Percentiles rank a stretch among this genome's conserved stretches.
These are phyloP conservation scores for Falco peregrinus DNA, from an alignment of 2,797 vertebrate species.

Conservation along the genomic window DNA sequence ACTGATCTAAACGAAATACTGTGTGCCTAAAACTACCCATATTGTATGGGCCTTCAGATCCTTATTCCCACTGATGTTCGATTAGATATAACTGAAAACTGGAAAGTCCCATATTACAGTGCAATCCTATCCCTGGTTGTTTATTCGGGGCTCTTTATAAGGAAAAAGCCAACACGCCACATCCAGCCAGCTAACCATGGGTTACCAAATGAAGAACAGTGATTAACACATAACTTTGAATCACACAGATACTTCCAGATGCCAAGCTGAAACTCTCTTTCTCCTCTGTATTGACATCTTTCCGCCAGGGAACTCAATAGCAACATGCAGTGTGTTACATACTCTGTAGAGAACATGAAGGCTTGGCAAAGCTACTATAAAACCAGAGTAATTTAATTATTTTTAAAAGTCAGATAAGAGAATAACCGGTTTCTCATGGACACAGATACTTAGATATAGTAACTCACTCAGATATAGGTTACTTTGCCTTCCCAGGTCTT, in stretches of 20 bases:
- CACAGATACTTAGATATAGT: not conserved
- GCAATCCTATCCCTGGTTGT: not conserved
- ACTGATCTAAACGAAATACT: not conserved
- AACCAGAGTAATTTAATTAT: not conserved
- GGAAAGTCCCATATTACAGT: not conserved
- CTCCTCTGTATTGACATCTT: not conserved
- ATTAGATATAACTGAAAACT: not conserved
- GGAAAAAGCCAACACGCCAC: not conserved
- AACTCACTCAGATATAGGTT: not conserved
- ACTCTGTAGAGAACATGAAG: not conserved
- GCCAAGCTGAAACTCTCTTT: not conserved
- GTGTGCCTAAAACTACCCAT: accelerated
- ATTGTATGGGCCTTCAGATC: not conserved
- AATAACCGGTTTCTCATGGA: not conserved
- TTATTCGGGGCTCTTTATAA: not conserved
- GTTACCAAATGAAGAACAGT: not conserved
- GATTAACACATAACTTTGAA: not conserved
- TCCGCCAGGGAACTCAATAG: not conserved
- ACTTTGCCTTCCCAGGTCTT: not conserved
- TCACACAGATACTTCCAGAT: not conserved
- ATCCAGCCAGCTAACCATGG: not conserved
- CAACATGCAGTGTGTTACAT: not conserved
- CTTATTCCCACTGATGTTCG: not conserved
- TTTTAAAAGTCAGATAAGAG: not conserved
- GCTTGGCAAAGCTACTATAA: not conserved